phyloP scores from a whole-genome alignment of 2,888 invertebrate genomes.

The Hartigia nigra region DNA sequence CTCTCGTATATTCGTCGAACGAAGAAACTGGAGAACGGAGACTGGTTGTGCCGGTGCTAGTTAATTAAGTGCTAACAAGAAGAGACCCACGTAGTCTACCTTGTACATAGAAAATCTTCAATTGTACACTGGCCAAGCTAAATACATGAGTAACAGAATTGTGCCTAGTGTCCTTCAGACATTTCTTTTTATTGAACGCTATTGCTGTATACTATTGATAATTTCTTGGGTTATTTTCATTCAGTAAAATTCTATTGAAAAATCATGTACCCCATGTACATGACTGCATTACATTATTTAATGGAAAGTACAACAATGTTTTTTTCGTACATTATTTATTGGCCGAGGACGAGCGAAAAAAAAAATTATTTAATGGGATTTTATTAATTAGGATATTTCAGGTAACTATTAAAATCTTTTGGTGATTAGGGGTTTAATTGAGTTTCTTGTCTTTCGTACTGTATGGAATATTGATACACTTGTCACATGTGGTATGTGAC shows the following conservation, averaged over 20 bases:
- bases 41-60: conserved; percentile 45
- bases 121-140: conserved; percentile 6
- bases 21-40: conserved; percentile 21
- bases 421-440: neutral
- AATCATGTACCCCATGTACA: neutral
- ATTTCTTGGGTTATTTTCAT: neutral
- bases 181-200: neutral
- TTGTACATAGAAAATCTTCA: conserved; percentile 2
- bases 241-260: neutral
- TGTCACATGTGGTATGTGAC: neutral
- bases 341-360: neutral
- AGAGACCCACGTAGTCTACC: conserved; percentile 40
- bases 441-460: neutral
- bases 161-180: neutral
- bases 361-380: neutral
- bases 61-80: conserved; percentile 64
- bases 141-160: neutral
- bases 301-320: no score
- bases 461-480: neutral
- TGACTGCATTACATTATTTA: no score
- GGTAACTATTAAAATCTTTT: neutral
- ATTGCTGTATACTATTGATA: neutral
- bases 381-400: neutral
- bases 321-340: no score
- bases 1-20: neutral